Conservation (phyloP, 2,888 invertebrate species). For the Cephus pygmeus region DNA sequence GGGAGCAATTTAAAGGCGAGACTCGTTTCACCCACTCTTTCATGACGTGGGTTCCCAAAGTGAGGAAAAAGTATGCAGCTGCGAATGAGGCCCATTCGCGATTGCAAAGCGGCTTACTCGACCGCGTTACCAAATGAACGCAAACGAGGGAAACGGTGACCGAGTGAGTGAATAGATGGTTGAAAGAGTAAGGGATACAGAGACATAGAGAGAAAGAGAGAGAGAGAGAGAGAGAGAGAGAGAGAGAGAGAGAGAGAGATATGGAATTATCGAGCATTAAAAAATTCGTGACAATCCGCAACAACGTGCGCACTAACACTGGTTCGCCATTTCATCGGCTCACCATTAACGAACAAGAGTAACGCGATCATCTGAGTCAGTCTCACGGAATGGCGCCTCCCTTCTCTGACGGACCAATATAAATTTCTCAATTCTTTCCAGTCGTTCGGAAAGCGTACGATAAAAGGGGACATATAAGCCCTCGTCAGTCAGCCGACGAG, state of each 20-base stretch:
- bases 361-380: background rate
- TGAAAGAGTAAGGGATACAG: background rate
- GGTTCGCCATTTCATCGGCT: background rate
- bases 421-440: constrained; percentile 17
- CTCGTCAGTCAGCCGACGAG: constrained; percentile 42
- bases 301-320: background rate
- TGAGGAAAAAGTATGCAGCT: background rate
- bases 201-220: background rate
- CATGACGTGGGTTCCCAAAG: background rate
- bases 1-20: constrained; percentile 26
- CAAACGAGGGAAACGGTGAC: background rate
- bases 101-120: background rate
- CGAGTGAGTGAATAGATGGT: background rate
- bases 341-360: background rate
- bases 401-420: constrained; percentile 11
- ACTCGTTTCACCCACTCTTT: background rate
- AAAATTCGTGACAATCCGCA: background rate
- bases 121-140: background rate
- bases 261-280: background rate
- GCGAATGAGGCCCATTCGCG: background rate
- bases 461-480: constrained; percentile 20
- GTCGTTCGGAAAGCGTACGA: constrained; percentile 20
- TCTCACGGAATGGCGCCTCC: background rate
- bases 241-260: constrained; percentile 15
- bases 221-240: constrained; percentile 6